Conservation (phyloP, 2,888 invertebrate species). For the Callosobruchus maculatus region DNA sequence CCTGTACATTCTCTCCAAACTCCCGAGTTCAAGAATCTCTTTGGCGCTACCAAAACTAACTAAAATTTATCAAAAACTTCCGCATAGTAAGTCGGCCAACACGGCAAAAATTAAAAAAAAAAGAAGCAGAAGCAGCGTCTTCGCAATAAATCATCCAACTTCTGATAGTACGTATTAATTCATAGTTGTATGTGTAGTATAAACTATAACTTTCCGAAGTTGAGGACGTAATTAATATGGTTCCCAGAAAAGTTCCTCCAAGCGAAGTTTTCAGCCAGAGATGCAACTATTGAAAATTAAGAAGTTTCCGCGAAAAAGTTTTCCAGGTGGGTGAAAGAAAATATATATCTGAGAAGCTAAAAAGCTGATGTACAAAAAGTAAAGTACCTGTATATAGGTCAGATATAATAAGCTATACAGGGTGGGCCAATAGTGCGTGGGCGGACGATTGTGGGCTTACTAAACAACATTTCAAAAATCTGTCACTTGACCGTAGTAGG, state of each 20-base stretch:
- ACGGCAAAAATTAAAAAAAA: background rate
- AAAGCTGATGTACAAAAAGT: background rate
- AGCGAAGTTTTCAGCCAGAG: background rate
- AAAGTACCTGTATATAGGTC: background rate
- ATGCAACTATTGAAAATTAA: background rate
- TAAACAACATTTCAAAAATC: too few species aligned
- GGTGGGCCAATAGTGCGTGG: too few species aligned
- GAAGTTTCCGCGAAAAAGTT: background rate
- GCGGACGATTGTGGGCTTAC: too few species aligned
- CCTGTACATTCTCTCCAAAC: too few species aligned
- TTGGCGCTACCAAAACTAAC: background rate
- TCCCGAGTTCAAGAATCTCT: too few species aligned
- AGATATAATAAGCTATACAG: too few species aligned
- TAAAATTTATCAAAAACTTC: background rate
- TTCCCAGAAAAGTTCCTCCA: background rate
- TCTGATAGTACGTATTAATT: background rate
- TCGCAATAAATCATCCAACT: background rate
- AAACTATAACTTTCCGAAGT: background rate
- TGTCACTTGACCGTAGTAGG: too few species aligned
- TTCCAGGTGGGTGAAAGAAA: background rate
- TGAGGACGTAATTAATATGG: background rate
- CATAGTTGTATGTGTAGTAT: background rate
- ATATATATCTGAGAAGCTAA: background rate
- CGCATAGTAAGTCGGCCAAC: background rate
- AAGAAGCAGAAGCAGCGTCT: background rate